Percentiles rank a stretch among this genome's conserved stretches.
Evolutionary conservation across 2,797 vertebrate genomes (phyloP).

Genomic region (Halcyon leucocephala): DNA sequence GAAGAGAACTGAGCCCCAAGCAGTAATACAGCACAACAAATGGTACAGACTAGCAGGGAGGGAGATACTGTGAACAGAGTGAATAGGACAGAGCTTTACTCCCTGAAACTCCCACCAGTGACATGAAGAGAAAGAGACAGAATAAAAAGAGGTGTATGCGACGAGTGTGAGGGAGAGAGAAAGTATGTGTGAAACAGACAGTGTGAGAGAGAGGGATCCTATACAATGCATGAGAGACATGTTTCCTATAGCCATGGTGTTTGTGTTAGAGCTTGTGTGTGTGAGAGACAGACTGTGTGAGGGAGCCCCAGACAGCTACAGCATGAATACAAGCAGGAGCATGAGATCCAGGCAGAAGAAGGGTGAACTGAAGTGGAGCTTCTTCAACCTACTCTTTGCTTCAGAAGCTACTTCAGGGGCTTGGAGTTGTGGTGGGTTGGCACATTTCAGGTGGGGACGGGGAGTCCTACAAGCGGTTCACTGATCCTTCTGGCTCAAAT

Average conservation of each 20-base stretch:
- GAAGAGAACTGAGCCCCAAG: neutral
- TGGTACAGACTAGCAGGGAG: neutral
- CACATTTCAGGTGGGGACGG: neutral
- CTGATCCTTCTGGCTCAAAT: neutral
- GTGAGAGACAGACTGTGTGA: neutral
- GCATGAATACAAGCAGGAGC: fast-evolving
- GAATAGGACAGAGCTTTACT: neutral
- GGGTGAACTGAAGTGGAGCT: neutral
- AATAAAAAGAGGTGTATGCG: neutral
- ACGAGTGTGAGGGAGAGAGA: neutral
- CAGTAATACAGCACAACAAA: neutral
- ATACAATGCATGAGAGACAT: neutral
- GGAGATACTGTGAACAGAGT: neutral
- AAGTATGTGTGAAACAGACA: neutral
- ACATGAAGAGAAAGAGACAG: neutral
- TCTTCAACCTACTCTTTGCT: neutral
- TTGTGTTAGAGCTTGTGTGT: neutral
- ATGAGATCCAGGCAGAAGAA: neutral
- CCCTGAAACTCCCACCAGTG: neutral
- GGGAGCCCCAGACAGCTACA: neutral
- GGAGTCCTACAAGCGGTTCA: neutral
- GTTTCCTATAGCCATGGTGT: neutral
- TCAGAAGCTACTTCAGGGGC: neutral
- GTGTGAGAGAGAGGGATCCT: neutral
- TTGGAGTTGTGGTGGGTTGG: neutral